Conservation (phyloP, 2,888 invertebrate genomes). For the Lucinisca nassula region DNA sequence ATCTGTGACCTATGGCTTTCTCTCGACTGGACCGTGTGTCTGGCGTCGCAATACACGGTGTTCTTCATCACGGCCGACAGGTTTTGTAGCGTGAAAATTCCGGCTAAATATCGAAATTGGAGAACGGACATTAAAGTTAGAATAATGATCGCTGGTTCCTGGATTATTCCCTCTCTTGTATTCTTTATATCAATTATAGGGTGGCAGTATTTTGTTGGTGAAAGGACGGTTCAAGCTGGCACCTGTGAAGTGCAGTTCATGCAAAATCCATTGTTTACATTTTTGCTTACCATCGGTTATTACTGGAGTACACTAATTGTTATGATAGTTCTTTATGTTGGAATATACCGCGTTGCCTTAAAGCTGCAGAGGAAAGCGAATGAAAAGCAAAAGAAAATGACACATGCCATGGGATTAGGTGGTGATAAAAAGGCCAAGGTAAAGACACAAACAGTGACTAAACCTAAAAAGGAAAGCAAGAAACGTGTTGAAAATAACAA, state of each 20-base stretch:
- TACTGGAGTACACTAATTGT: conserved; percentile 99
- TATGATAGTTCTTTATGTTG: conserved; percentile 97
- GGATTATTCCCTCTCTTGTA: conserved; percentile 98
- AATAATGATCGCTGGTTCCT: conserved; percentile 98
- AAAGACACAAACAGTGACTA: conserved; percentile 26
- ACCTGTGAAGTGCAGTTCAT: conserved; percentile 99
- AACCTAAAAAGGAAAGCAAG: conserved; percentile 54
- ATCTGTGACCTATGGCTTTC: conserved; percentile 99
- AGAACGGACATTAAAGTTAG: conserved; percentile 97
- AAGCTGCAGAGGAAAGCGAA: conserved; percentile 99
- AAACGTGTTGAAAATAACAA: conserved; percentile 72
- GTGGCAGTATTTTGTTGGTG: conserved; percentile 99
- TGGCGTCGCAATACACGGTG: conserved; percentile 99
- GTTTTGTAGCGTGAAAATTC: conserved; percentile 99
- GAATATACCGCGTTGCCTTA: conserved; percentile 98
- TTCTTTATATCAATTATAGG: conserved; percentile 99
- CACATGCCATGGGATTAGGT: conserved; percentile 87
- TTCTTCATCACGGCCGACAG: conserved; percentile 99
- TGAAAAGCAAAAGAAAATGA: conserved; percentile 95
- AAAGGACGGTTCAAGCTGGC: conserved; percentile 94
- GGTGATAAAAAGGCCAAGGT: conserved; percentile 66
- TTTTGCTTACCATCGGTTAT: conserved; percentile 98
- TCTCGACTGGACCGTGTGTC: conserved; percentile 99
- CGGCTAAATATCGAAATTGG: conserved; percentile 99
- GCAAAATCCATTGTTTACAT: conserved; percentile 98